Percentiles rank a stretch among this genome's conserved stretches.
phyloP scores from a whole-genome alignment of 2,113 vertebrate genomes.

The Indicator maculatus region DNA sequence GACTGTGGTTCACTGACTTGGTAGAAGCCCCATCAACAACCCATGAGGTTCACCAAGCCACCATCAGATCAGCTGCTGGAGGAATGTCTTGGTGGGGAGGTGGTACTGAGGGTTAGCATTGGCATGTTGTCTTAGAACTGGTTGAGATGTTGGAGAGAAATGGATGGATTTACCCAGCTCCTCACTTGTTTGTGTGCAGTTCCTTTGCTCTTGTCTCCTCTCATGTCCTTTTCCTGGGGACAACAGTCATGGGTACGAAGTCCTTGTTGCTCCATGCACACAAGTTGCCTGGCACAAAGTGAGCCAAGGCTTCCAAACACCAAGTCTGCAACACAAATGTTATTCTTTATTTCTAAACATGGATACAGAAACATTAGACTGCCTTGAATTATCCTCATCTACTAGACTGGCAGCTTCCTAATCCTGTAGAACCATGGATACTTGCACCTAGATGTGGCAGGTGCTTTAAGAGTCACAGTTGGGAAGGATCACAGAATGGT shows the following conservation, averaged over 20 bases:
- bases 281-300: background rate
- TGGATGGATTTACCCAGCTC: background rate
- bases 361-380: background rate
- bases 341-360: background rate
- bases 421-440: background rate
- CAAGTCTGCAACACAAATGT: background rate
- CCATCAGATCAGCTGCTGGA: background rate
- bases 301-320: background rate
- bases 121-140: background rate
- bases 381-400: background rate
- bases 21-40: background rate
- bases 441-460: rapidly evolving
- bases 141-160: background rate
- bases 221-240: background rate
- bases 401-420: background rate
- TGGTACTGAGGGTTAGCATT: background rate
- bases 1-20: background rate
- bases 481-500: background rate
- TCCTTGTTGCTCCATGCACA: rapidly evolving
- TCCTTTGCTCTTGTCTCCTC: background rate
- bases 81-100: background rate
- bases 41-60: background rate
- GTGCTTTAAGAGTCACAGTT: background rate
- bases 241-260: background rate
- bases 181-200: background rate